Evolutionary conservation across 35 echinoderm and acorn worm species (phyloP).

Genomic region (Acanthaster planci): DNA sequence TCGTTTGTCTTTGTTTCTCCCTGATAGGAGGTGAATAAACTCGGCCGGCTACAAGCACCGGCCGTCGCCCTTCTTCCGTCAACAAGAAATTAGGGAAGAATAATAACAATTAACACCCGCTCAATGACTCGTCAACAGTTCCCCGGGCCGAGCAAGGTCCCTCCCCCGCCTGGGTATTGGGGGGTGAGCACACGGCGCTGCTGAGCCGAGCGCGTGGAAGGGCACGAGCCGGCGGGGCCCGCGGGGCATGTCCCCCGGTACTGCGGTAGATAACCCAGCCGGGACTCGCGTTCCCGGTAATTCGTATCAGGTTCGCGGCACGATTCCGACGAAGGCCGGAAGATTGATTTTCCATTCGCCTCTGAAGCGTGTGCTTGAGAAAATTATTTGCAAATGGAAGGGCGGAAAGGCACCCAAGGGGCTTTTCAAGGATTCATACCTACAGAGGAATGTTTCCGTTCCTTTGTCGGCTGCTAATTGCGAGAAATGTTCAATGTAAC

Average conservation of each 20-base stretch:
- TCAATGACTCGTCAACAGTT: conserved; percentile 4
- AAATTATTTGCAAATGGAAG: conserved; percentile 12
- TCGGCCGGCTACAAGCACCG: too few species aligned
- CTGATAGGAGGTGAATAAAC: too few species aligned
- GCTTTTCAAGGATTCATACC: too few species aligned
- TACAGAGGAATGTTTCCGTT: too few species aligned
- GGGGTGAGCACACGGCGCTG: conserved; percentile 7
- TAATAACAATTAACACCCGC: conserved; percentile 7
- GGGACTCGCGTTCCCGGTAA: conserved; percentile 6
- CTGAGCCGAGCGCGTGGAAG: not conserved
- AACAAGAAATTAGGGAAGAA: conserved; percentile 5
- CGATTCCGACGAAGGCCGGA: not conserved
- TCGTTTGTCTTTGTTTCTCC: too few species aligned
- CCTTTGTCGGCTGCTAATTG: too few species aligned
- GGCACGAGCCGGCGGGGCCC: conserved; percentile 17
- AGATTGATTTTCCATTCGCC: not conserved
- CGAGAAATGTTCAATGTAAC: too few species aligned
- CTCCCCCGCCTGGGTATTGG: not conserved
- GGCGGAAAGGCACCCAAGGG: too few species aligned
- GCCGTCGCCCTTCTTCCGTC: not conserved
- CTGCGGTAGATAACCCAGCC: not conserved
- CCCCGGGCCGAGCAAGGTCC: not conserved
- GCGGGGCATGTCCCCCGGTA: not conserved
- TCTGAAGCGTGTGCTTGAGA: not conserved
- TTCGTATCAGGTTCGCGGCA: not conserved